phyloP scores from a whole-genome alignment of 2,888 invertebrate species.

The Tigriopus californicus region DNA sequence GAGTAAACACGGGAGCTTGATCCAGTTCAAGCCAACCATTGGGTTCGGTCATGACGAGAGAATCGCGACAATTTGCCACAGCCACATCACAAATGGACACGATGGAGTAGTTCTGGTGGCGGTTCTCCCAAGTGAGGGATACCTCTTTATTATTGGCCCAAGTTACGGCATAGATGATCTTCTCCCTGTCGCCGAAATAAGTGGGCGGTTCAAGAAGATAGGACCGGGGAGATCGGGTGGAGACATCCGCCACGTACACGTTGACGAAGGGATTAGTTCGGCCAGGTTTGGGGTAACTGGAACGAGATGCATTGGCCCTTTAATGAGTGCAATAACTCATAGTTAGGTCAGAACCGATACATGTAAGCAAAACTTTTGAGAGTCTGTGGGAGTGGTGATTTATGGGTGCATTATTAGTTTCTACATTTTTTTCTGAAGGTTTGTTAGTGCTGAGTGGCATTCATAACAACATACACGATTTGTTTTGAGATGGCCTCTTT shows the following conservation, averaged over 20 bases:
- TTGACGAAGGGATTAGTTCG: constrained; percentile 50
- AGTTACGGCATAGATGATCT: constrained; percentile 32
- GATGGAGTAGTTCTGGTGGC: constrained; percentile 57
- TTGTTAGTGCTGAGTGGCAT: too few species aligned
- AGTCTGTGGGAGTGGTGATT: too few species aligned
- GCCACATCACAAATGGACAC: constrained; percentile 41
- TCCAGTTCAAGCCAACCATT: constrained; percentile 41
- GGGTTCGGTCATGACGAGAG: constrained; percentile 35
- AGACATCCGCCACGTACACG: constrained; percentile 37
- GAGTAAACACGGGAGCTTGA: constrained; percentile 45
- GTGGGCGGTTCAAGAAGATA: neutral
- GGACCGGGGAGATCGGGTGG: neutral
- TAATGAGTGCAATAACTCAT: neutral
- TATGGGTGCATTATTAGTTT: too few species aligned
- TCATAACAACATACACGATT: too few species aligned
- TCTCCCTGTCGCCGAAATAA: constrained; percentile 1
- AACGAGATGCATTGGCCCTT: neutral
- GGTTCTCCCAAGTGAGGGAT: constrained; percentile 67
- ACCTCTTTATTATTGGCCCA: constrained; percentile 53
- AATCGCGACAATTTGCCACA: constrained; percentile 22
- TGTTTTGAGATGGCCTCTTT: too few species aligned
- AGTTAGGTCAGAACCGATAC: constrained; percentile 22
- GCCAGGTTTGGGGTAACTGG: constrained; percentile 36
- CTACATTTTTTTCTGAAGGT: too few species aligned
- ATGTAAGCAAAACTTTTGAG: too few species aligned